Conservation (phyloP, 1,140 invertebrate species). For the Chironomus striatipennis region DNA sequence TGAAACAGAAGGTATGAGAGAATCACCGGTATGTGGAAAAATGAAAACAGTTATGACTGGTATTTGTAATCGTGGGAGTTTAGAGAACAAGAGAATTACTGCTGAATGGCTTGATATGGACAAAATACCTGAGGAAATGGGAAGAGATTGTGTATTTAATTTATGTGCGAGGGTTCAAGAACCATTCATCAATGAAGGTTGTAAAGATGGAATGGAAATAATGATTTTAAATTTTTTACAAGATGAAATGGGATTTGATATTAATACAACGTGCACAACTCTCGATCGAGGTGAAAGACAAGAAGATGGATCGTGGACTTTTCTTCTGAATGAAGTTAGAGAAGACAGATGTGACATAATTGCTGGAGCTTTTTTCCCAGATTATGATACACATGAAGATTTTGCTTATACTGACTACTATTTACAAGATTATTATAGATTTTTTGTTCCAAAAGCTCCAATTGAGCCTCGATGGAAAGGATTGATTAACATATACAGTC, state of each 20-base stretch:
- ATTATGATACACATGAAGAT: constrained; percentile 44
- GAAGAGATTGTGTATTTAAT: constrained; percentile 34
- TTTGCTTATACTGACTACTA: constrained; percentile 45
- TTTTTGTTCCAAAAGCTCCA: constrained; percentile 42
- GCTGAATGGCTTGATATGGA: background rate
- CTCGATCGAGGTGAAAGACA: constrained; percentile 44
- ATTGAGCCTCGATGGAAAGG: constrained; percentile 41
- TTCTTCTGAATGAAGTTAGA: constrained; percentile 38
- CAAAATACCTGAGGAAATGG: constrained; percentile 1
- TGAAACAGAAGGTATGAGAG: constrained; percentile 30
- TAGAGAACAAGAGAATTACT: constrained; percentile 15
- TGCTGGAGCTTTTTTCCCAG: constrained; percentile 46
- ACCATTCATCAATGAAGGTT: constrained; percentile 36
- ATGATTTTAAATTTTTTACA: constrained; percentile 34
- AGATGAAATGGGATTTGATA: constrained; percentile 33
- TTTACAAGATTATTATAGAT: constrained; percentile 45
- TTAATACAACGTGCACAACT: constrained; percentile 41
- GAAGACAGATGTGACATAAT: constrained; percentile 42
- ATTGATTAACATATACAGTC: constrained; percentile 41
- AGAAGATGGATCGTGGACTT: constrained; percentile 39
- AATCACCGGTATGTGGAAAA: background rate
- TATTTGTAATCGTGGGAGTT: background rate
- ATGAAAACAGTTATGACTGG: background rate
- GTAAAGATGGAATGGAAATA: constrained; percentile 34
- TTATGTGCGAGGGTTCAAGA: constrained; percentile 35